phyloP scores from a whole-genome alignment of 2,113 vertebrate species.

The Apistogramma diplotaenia region DNA sequence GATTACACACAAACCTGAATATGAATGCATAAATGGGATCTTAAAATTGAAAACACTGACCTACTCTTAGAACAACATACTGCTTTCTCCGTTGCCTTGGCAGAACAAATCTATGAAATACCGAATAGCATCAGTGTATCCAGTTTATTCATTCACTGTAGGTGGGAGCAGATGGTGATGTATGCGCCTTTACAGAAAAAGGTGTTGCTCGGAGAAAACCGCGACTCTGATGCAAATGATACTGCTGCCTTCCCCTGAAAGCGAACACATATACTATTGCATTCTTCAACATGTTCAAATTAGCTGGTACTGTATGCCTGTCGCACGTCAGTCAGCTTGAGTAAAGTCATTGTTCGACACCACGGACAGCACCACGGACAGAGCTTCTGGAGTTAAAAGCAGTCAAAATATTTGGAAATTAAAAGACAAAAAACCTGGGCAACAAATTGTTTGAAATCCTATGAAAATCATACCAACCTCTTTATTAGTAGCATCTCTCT shows the following conservation, averaged over 20 bases:
- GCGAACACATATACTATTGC: background rate
- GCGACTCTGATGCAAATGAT: background rate
- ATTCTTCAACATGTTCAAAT: conserved; percentile 2
- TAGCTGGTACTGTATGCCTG: too few relatives aligned
- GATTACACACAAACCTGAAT: background rate
- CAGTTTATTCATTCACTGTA: background rate
- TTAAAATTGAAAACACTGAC: background rate
- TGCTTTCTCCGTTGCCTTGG: background rate
- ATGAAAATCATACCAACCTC: background rate
- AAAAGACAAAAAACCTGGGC: background rate
- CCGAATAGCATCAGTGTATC: background rate
- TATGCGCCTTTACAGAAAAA: conserved; percentile 8
- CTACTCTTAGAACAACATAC: background rate
- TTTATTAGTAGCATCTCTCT: background rate
- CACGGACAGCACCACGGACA: too few relatives aligned
- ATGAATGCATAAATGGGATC: background rate
- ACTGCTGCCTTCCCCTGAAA: background rate
- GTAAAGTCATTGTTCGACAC: too few relatives aligned
- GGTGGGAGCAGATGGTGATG: conserved; percentile 13
- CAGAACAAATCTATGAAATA: background rate
- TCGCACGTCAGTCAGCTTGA: too few relatives aligned
- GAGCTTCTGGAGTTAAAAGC: background rate
- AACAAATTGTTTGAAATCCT: background rate
- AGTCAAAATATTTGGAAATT: background rate
- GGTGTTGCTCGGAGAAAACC: background rate